Percentiles rank a stretch among this genome's conserved stretches.
These are phyloP conservation scores for Colostygia pectinataria DNA, from an alignment of 2,888 invertebrate species.

Conservation along the genomic window DNA sequence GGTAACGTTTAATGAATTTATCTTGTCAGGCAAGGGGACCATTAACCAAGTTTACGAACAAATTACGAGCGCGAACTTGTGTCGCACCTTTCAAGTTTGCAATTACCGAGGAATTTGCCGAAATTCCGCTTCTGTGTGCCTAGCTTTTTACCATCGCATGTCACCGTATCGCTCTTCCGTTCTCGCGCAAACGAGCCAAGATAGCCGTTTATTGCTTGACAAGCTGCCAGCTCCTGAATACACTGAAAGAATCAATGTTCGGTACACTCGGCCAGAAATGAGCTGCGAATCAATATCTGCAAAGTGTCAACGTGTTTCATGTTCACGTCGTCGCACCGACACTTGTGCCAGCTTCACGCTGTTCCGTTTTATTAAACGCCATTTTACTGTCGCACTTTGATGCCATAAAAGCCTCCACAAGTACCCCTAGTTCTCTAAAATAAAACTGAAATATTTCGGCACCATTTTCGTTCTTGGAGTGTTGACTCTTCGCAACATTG, in stretches of 20 bases:
- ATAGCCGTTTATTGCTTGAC: slow-evolving; percentile 74
- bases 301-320: slow-evolving; percentile 47
- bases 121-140: slow-evolving; percentile 50
- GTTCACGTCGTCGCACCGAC: slow-evolving; percentile 35
- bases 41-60: slow-evolving; percentile 77
- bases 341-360: slow-evolving; percentile 41
- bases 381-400: slow-evolving; percentile 54
- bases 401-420: slow-evolving; percentile 56
- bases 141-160: slow-evolving; percentile 56
- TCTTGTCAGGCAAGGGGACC: slow-evolving; percentile 74
- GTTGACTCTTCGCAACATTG: slow-evolving; percentile 55
- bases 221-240: slow-evolving; percentile 57
- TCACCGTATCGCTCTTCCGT: slow-evolving; percentile 63
- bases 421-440: slow-evolving; percentile 62
- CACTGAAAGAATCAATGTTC: slow-evolving; percentile 53
- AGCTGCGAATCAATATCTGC: slow-evolving; percentile 49
- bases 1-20: slow-evolving; percentile 76
- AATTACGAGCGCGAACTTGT: slow-evolving; percentile 75
- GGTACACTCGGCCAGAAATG: slow-evolving; percentile 44
- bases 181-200: slow-evolving; percentile 67
- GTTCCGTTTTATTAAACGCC: slow-evolving; percentile 59
- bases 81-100: slow-evolving; percentile 67
- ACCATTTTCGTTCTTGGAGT: slow-evolving; percentile 54
- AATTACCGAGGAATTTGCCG: slow-evolving; percentile 65
- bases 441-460: slow-evolving; percentile 61